These are phyloP conservation scores for Orestias chungarensis DNA, from an alignment of 2,797 vertebrate species.

Conservation along the genomic window DNA sequence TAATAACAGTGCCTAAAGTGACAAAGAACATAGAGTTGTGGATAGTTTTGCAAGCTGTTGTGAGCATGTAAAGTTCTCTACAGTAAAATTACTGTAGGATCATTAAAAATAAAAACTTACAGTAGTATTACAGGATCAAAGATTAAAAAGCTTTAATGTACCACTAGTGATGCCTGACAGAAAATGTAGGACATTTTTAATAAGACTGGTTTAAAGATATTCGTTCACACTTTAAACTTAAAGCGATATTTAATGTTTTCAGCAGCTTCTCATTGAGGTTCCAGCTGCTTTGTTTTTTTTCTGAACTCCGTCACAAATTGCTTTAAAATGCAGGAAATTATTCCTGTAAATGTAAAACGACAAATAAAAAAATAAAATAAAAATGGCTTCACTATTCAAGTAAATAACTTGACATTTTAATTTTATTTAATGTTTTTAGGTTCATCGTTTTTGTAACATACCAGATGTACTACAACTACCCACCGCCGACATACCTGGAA, in stretches of 20 bases:
- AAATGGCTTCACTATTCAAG: not conserved
- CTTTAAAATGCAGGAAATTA: not conserved
- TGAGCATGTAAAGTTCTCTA: not conserved
- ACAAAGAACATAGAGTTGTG: not conserved
- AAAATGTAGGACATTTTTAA: not conserved
- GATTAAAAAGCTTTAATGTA: not conserved
- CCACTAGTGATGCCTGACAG: not conserved
- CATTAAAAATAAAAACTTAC: not conserved
- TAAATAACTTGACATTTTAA: conserved; percentile 14
- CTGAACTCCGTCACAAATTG: not conserved
- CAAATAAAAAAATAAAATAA: not conserved
- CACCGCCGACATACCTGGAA: conserved; percentile 91
- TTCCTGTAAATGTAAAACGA: not conserved
- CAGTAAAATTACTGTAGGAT: not conserved
- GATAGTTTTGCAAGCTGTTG: not conserved
- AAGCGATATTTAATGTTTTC: not conserved
- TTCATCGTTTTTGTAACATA: conserved; percentile 93
- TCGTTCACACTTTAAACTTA: not conserved
- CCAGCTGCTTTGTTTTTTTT: not conserved
- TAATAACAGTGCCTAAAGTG: not conserved
- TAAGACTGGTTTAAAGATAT: not conserved
- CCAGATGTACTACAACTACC: conserved; percentile 91
- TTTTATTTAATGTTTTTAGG: conserved; percentile 69
- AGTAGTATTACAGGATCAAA: too few relatives aligned
- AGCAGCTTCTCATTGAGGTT: not conserved